These are phyloP conservation scores for Boulengerochromis microlepis DNA, from an alignment of 2,113 vertebrate species.

Conservation along the genomic window DNA sequence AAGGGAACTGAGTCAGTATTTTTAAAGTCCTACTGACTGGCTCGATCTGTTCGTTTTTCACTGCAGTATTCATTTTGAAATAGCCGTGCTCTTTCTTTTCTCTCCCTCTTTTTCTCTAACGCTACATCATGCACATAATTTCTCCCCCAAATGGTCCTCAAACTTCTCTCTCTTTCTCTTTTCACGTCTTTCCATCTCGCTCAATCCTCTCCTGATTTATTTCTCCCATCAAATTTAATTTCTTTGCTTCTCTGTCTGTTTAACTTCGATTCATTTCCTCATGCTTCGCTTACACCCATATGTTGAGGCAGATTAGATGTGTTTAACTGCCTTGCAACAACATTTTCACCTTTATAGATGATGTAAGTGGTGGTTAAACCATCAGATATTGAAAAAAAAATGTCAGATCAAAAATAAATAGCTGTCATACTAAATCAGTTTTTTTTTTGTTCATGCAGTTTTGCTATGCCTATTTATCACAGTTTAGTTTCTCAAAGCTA, in stretches of 20 bases:
- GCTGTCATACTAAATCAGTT: neutral
- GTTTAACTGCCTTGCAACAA: neutral
- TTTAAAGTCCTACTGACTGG: neutral
- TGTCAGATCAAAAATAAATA: neutral
- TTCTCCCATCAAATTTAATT: neutral
- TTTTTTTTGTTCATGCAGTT: neutral
- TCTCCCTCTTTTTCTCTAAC: neutral
- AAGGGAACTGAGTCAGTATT: constrained; percentile 31
- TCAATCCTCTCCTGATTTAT: neutral
- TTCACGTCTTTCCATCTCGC: neutral
- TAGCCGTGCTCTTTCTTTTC: neutral
- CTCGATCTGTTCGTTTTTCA: neutral
- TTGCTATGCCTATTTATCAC: neutral
- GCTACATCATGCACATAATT: neutral
- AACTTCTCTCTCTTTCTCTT: neutral
- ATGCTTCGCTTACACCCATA: neutral
- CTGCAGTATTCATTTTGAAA: neutral
- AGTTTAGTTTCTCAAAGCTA: neutral
- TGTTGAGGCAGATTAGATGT: neutral
- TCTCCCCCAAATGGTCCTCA: neutral
- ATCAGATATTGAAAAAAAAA: neutral
- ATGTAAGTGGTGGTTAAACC: neutral
- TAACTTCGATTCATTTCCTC: neutral
- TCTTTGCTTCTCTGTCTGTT: neutral
- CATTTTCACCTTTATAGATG: neutral